phyloP scores from a whole-genome alignment of 2,888 invertebrate genomes.

The Ectemnius continuus region DNA sequence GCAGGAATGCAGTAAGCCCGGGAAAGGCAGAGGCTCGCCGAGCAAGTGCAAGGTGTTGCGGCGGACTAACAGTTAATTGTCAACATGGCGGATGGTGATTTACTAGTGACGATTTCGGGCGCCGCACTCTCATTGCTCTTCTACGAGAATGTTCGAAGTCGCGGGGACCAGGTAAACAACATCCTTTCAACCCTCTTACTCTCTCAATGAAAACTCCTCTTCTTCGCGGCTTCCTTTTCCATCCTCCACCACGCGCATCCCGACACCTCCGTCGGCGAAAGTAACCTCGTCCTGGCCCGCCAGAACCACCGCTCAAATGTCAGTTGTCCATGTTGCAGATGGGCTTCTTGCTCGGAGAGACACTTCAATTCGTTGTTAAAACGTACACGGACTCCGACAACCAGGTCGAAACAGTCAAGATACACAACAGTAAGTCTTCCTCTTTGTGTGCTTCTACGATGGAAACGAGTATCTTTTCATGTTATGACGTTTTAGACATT shows the following conservation, averaged over 20 bases:
- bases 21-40: too few relatives aligned
- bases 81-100: slow-evolving; percentile 73
- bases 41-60: slow-evolving; percentile 24
- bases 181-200: neutral
- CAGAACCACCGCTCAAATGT: slow-evolving; percentile 15
- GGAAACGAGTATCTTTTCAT: neutral
- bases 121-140: slow-evolving; percentile 84
- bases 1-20: slow-evolving; percentile 3
- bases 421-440: slow-evolving; percentile 79
- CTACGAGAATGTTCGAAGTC: slow-evolving; percentile 83
- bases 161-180: slow-evolving; percentile 81
- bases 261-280: slow-evolving; percentile 32
- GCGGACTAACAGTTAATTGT: slow-evolving; percentile 51
- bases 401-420: slow-evolving; percentile 81
- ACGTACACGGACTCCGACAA: slow-evolving; percentile 85
- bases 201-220: neutral
- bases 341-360: slow-evolving; percentile 84
- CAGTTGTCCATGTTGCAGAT: slow-evolving; percentile 73
- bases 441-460: neutral
- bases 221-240: neutral
- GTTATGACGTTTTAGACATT: slow-evolving; percentile 76
- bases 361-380: slow-evolving; percentile 82
- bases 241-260: neutral
- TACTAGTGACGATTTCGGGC: slow-evolving; percentile 79
- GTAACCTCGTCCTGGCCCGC: slow-evolving; percentile 34